Evolutionary conservation across 2,888 invertebrate species (phyloP).

Genomic region (Archaeoteleia sp.): DNA sequence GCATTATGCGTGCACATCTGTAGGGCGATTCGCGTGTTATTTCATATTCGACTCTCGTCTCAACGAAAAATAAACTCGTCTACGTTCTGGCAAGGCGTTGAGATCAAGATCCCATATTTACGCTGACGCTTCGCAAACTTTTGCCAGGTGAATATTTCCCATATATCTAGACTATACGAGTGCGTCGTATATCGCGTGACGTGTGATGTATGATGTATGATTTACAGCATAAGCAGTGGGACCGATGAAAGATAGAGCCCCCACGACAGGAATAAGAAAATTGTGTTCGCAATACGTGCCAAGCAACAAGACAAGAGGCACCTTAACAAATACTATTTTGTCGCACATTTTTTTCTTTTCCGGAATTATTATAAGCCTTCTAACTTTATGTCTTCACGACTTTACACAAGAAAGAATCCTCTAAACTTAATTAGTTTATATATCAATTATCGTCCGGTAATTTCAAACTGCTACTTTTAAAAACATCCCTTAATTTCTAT

Average conservation of each 20-base stretch:
- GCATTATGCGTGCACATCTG: slow-evolving; percentile 24
- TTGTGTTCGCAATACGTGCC: slow-evolving; percentile 35
- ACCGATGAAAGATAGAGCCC: slow-evolving; percentile 43
- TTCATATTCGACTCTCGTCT: slow-evolving; percentile 16
- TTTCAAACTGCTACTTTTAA: too few species aligned
- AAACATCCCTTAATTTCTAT: too few species aligned
- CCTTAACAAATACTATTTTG: slow-evolving; percentile 38
- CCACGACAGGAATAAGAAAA: slow-evolving; percentile 26
- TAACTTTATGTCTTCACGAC: too few species aligned
- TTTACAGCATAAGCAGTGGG: slow-evolving; percentile 34
- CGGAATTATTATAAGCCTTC: too few species aligned
- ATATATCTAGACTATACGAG: slow-evolving; percentile 32
- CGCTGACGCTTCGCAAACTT: slow-evolving; percentile 52
- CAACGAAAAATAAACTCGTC: slow-evolving; percentile 45
- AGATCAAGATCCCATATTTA: slow-evolving; percentile 50
- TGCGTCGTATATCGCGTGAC: slow-evolving; percentile 32
- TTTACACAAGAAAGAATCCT: too few species aligned
- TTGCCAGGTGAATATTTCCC: slow-evolving; percentile 35
- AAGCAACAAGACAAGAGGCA: slow-evolving; percentile 42
- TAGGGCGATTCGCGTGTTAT: not conserved
- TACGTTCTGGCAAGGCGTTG: slow-evolving; percentile 41
- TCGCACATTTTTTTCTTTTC: too few species aligned
- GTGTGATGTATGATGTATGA: slow-evolving; percentile 50
- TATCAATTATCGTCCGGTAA: too few species aligned
- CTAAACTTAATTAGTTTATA: too few species aligned